Percentiles rank a stretch among this genome's conserved stretches.
These are phyloP conservation scores for Athalia rosae DNA, from an alignment of 2,888 invertebrate species.

Conservation along the genomic window DNA sequence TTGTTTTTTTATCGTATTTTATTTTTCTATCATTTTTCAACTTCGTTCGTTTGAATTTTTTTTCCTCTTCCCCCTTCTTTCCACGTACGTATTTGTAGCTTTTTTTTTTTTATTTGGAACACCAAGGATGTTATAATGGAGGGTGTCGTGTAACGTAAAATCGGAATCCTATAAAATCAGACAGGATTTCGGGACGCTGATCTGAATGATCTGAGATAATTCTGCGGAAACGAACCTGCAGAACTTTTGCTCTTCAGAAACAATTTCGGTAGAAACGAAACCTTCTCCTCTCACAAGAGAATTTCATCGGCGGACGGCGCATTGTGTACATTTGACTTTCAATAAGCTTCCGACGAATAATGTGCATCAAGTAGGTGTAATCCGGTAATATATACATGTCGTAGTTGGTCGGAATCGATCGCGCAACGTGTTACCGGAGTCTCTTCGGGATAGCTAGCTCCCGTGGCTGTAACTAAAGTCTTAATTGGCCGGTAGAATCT, in stretches of 20 bases:
- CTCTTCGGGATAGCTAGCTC: slow-evolving; percentile 49
- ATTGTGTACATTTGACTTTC: neutral
- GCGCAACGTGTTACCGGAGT: neutral
- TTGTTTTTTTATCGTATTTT: neutral
- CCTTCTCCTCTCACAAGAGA: too few species aligned
- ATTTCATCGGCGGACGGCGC: neutral
- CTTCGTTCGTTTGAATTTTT: neutral
- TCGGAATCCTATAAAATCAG: too few species aligned
- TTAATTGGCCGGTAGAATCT: slow-evolving; percentile 66
- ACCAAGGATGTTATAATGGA: too few species aligned
- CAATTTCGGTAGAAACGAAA: too few species aligned
- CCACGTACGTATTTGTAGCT: too few species aligned
- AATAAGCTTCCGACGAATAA: neutral
- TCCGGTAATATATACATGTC: slow-evolving; percentile 9
- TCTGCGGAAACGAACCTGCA: too few species aligned
- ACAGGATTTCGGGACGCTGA: too few species aligned
- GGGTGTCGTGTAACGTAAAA: too few species aligned
- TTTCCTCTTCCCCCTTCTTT: too few species aligned
- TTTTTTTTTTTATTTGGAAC: too few species aligned
- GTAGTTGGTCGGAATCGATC: slow-evolving; percentile 11
- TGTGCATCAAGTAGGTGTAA: neutral
- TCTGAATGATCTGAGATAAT: too few species aligned
- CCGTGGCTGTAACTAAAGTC: slow-evolving; percentile 63
- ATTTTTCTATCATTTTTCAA: neutral
- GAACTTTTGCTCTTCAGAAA: too few species aligned